Percentiles rank a stretch among this genome's conserved stretches.
These are phyloP conservation scores for Trematocara macrostoma DNA, from an alignment of 2,113 vertebrate species.

Conservation along the genomic window DNA sequence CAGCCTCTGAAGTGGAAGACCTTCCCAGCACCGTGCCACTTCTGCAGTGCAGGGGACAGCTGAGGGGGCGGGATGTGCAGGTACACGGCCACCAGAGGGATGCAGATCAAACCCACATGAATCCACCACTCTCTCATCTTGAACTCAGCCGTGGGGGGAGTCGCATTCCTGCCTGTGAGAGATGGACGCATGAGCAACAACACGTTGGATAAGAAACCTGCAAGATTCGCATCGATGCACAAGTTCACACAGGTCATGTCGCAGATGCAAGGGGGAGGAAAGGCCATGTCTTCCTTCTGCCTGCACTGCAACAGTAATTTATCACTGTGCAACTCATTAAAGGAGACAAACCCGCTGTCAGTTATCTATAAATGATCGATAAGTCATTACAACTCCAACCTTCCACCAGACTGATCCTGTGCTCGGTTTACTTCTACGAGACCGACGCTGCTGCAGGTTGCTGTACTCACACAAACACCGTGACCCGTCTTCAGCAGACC, in stretches of 20 bases:
- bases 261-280: background rate
- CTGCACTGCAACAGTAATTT: background rate
- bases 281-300: background rate
- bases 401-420: background rate
- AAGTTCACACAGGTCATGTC: background rate
- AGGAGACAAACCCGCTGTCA: background rate
- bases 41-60: slow-evolving; percentile 80
- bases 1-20: slow-evolving; percentile 81
- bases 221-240: background rate
- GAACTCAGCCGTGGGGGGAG: slow-evolving; percentile 8
- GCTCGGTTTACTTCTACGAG: accelerated
- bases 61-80: slow-evolving; percentile 86
- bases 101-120: slow-evolving; percentile 79
- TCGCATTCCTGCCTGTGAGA: slow-evolving; percentile 35
- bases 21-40: slow-evolving; percentile 79
- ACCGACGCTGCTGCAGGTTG: background rate
- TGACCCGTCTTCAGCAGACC: background rate
- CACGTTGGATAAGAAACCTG: background rate
- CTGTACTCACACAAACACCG: slow-evolving; percentile 2
- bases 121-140: slow-evolving; percentile 95
- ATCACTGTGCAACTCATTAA: background rate
- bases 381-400: background rate
- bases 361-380: background rate
- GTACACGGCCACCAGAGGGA: slow-evolving; percentile 88
- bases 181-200: background rate